Evolutionary conservation across 1,140 invertebrate species (phyloP), one percentile per base, ranked within the genome.

Genomic region (Diorhabda sublineata): DNA sequence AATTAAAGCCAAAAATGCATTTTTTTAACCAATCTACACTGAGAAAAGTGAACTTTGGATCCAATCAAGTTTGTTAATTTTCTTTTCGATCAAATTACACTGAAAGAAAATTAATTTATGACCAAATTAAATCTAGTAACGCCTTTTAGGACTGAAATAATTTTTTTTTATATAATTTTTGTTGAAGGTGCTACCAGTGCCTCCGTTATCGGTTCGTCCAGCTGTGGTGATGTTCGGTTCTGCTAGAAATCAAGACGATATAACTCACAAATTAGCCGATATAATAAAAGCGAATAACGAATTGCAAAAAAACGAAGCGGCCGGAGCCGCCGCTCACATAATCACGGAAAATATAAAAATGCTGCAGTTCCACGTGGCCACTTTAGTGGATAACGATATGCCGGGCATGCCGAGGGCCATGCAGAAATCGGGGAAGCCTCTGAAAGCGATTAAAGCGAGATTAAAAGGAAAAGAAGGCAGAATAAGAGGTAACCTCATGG

Each of bases 281-380:
- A 99, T 99, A 57, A 96, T 99, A 47, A 99, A 99, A 85, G 88
- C 94, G 2, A 99, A 99, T 80, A 99, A 98, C 83, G 97, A 99
- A 81, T 81, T 99, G 42, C 85, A 92, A 65, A 88, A 94, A 69
- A 99, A 99, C 83, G 98, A 99, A 83, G 90, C 95, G 74, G 90
- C 92, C 61, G 98, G 98, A 45, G 96, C 96, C 42, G 97, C 98
- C 0, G 92, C 97, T 41, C 98, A 99, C 79, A 95, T 99, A 5
- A 92, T 99, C 43, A 85, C 89, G 7, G 97, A 99, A 81, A 98
- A 99, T 81, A 95, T 98, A 9, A 97, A 97, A 82, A 94, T 99
- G 92, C 81, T 99, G 60, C 98, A 99, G 80, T 99, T 97, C 79
- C 98, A 99, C 81, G 97, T 98, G 3, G 96, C 97, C 0, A 99